A percentile compares a stretch with the other conserved stretches of the same genome.
These are phyloP conservation scores for Colaptes auratus DNA, from an alignment of 2,113 vertebrate genomes.

Conservation along the genomic window DNA sequence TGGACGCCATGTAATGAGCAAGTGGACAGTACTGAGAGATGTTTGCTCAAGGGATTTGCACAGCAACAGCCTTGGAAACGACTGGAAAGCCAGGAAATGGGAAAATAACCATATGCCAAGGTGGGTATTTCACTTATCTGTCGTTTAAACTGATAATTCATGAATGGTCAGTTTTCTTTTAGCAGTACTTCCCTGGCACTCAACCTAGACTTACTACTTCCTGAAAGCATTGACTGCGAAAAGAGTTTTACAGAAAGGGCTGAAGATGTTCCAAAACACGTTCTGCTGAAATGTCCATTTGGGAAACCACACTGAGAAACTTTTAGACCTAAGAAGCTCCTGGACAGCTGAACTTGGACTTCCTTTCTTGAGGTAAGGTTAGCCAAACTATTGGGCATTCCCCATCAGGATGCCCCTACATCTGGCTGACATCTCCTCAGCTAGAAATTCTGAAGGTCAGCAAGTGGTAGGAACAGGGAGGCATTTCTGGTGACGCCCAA, in stretches of 20 bases:
- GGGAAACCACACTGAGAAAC: neutral
- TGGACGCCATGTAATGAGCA: accelerated
- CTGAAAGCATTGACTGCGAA: neutral
- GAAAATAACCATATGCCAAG: neutral
- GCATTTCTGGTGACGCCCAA: neutral
- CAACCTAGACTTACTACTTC: neutral
- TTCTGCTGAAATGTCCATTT: neutral
- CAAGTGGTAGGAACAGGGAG: neutral
- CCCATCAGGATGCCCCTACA: neutral
- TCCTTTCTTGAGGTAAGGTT: neutral
- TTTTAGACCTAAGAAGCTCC: neutral
- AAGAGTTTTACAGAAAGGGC: neutral
- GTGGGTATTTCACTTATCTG: neutral
- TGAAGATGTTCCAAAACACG: neutral
- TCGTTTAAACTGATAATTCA: neutral
- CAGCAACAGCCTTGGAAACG: neutral
- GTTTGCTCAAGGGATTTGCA: neutral
- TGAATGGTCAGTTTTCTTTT: neutral
- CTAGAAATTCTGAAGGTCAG: neutral
- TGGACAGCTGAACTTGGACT: neutral
- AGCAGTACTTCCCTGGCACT: neutral
- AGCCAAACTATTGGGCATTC: neutral
- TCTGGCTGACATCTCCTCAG: neutral
- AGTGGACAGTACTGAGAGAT: accelerated
- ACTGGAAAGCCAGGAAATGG: neutral